Conservation (phyloP, 2,888 invertebrate genomes). For the Neelides folsomi region DNA sequence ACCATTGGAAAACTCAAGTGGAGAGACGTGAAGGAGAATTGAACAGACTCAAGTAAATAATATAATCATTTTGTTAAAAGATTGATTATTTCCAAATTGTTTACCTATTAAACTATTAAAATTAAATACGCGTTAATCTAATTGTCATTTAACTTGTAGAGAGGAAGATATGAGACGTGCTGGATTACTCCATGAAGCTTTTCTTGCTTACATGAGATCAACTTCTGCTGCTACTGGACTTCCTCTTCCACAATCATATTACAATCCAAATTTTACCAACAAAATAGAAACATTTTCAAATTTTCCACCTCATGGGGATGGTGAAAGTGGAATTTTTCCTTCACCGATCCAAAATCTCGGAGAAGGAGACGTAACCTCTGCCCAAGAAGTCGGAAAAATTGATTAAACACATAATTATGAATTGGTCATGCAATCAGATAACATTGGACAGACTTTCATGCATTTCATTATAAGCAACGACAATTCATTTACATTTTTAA, state of each 20-base stretch:
- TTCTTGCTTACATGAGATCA: slow-evolving; percentile 22
- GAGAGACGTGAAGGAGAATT: slow-evolving; percentile 23
- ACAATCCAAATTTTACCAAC: background rate
- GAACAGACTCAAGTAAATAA: slow-evolving; percentile 17
- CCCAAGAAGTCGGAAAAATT: no score
- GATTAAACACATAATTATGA: no score
- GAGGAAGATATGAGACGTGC: slow-evolving; percentile 28
- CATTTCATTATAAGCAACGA: no score
- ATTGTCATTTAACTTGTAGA: slow-evolving; percentile 1
- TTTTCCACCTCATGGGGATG: background rate
- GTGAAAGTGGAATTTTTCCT: slow-evolving; percentile 1
- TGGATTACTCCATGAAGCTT: slow-evolving; percentile 23
- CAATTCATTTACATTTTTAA: no score
- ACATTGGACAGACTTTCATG: no score
- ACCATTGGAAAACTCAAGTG: slow-evolving; percentile 22
- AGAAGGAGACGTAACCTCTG: background rate
- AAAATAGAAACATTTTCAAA: no score
- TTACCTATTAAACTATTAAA: background rate
- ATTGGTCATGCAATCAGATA: no score
- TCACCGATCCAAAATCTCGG: background rate
- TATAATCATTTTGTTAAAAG: background rate
- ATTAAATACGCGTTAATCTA: background rate
- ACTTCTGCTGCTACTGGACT: slow-evolving; percentile 25
- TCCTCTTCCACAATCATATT: slow-evolving; percentile 16
- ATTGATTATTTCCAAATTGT: no score